Percentiles rank a stretch among this genome's conserved stretches.
Evolutionary conservation across 2,888 invertebrate genomes (phyloP).

Genomic region (Drosophila lacicola): DNA sequence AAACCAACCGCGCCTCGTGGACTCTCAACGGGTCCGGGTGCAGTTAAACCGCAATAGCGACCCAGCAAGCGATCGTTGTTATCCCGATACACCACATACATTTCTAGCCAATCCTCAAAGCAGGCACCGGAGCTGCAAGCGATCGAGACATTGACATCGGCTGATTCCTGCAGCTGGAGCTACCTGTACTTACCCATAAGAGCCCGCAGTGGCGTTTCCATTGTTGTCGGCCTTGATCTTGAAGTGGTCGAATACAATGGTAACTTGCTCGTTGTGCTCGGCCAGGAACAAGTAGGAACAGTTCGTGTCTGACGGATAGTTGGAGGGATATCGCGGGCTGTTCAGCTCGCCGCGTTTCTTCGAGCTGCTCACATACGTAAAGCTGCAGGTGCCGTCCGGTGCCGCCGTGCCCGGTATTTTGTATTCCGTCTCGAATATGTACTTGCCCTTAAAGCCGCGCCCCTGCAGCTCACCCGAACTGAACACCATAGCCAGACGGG

Average conservation of each 20-base stretch:
- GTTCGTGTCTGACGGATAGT: slow-evolving; percentile 97
- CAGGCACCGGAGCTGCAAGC: slow-evolving; percentile 89
- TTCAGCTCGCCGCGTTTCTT: slow-evolving; percentile 96
- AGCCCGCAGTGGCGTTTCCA: slow-evolving; percentile 91
- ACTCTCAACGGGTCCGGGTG: slow-evolving; percentile 98
- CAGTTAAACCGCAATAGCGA: slow-evolving; percentile 95
- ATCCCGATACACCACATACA: slow-evolving; percentile 95
- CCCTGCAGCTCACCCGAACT: slow-evolving; percentile 96
- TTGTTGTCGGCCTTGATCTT: slow-evolving; percentile 92
- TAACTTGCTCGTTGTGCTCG: slow-evolving; percentile 94
- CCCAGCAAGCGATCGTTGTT: slow-evolving; percentile 93
- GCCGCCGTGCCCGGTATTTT: slow-evolving; percentile 97
- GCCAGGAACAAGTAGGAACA: slow-evolving; percentile 96
- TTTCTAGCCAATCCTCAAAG: slow-evolving; percentile 97
- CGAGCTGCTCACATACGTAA: slow-evolving; percentile 95
- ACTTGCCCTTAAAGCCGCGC: slow-evolving; percentile 91
- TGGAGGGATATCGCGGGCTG: slow-evolving; percentile 97
- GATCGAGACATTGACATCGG: too few relatives aligned
- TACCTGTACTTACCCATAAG: slow-evolving; percentile 88
- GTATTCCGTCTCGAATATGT: slow-evolving; percentile 90
- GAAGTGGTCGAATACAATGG: slow-evolving; percentile 95
- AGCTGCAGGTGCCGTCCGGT: slow-evolving; percentile 95
- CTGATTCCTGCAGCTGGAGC: neutral
- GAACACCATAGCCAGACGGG: slow-evolving; percentile 97
- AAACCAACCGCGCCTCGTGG: slow-evolving; percentile 94